These are phyloP conservation scores for Parotocinclus haroldoi DNA, from an alignment of 2,797 vertebrate species.

Conservation along the genomic window DNA sequence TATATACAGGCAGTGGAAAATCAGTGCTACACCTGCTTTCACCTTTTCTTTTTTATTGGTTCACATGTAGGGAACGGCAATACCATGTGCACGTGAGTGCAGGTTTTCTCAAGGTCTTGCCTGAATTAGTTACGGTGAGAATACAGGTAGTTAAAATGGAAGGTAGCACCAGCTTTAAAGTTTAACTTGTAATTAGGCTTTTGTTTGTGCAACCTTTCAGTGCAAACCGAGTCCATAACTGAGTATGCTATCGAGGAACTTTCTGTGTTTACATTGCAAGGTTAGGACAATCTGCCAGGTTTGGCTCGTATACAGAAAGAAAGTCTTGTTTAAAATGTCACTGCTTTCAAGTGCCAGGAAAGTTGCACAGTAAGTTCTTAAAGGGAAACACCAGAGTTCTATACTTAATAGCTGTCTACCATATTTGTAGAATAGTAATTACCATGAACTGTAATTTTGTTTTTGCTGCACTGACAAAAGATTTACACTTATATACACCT, in stretches of 20 bases:
- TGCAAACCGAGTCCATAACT: slow-evolving; percentile 7
- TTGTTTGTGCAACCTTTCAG: not conserved
- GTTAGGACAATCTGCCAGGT: not conserved
- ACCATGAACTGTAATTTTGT: too few species aligned
- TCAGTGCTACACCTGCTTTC: slow-evolving; percentile 33
- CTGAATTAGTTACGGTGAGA: slow-evolving; percentile 41
- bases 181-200: slow-evolving; percentile 58
- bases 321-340: not conserved
- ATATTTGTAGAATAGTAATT: too few species aligned
- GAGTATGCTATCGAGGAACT: slow-evolving; percentile 12
- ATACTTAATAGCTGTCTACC: too few species aligned
- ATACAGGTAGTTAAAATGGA: slow-evolving; percentile 50
- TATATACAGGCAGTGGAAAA: slow-evolving; percentile 41
- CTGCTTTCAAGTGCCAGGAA: too few species aligned
- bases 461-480: too few species aligned
- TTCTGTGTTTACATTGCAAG: slow-evolving; percentile 15
- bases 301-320: slow-evolving; percentile 3
- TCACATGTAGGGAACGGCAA: slow-evolving; percentile 26
- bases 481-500: too few species aligned
- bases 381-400: too few species aligned
- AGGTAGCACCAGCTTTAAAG: slow-evolving; percentile 54
- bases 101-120: slow-evolving; percentile 34
- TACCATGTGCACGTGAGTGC: slow-evolving; percentile 1
- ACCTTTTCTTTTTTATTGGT: slow-evolving; percentile 45
- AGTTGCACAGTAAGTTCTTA: too few species aligned